Percentiles rank a stretch among this genome's conserved stretches.
Conservation (phyloP, 2,888 invertebrate species). For the Hecatera dysodea region DNA sequence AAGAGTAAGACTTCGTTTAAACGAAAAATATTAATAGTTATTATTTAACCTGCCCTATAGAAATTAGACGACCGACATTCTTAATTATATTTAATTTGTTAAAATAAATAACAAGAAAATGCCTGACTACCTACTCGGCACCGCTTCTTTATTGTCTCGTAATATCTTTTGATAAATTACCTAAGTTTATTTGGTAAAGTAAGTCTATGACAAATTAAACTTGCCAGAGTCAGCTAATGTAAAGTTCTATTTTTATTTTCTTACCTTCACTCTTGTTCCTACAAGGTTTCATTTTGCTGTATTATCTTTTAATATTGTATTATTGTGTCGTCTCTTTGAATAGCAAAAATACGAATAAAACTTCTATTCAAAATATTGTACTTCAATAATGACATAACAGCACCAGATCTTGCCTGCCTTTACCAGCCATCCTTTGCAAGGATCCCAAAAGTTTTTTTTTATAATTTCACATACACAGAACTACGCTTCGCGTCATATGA, state of each 20-base stretch:
- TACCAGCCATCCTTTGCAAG: no score
- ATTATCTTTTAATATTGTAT: not conserved
- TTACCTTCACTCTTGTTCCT: not conserved
- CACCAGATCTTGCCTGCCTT: no score
- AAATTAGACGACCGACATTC: not conserved
- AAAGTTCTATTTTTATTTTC: not conserved
- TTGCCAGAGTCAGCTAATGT: not conserved
- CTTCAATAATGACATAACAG: no score
- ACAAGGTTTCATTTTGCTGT: not conserved
- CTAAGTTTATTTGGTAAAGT: conserved; percentile 35
- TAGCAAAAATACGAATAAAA: no score
- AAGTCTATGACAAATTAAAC: conserved; percentile 37
- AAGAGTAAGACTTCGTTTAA: no score
- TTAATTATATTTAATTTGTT: not conserved
- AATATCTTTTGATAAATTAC: conserved; percentile 31
- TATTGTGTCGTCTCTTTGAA: not conserved
- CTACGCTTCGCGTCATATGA: no score
- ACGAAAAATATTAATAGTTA: no score
- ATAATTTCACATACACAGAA: no score
- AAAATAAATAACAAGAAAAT: conserved; percentile 8
- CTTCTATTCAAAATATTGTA: no score
- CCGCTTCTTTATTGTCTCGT: conserved; percentile 7
- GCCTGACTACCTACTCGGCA: not conserved
- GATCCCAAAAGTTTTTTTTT: no score
- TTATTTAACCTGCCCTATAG: no score